phyloP scores from a whole-genome alignment of 1,140 invertebrate species.

The Eciton burchellii region DNA sequence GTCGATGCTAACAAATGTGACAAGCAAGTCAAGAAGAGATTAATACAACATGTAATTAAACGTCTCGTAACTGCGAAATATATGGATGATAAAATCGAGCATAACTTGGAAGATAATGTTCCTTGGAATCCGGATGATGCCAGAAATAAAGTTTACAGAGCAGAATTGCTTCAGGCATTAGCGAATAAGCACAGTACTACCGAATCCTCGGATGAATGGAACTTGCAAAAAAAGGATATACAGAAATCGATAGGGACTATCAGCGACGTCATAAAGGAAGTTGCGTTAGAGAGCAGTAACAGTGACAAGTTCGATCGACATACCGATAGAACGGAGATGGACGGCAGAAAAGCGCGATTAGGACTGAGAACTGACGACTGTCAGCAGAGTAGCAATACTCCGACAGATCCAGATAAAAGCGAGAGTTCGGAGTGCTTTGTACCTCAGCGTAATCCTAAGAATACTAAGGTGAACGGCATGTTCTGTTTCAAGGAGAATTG shows the following conservation, averaged over 20 bases:
- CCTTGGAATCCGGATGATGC: conserved; percentile 84
- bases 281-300: conserved; percentile 76
- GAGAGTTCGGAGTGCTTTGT: conserved; percentile 84
- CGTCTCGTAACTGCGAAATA: conserved; percentile 83
- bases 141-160: conserved; percentile 80
- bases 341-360: conserved; percentile 83
- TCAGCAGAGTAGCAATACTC: conserved; percentile 69
- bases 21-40: conserved; percentile 81
- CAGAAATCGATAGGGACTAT: conserved; percentile 70
- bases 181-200: conserved; percentile 81
- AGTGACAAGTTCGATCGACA: conserved; percentile 82
- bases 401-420: conserved; percentile 78
- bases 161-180: conserved; percentile 81
- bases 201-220: conserved; percentile 82
- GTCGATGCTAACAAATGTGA: conserved; percentile 83
- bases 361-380: conserved; percentile 81
- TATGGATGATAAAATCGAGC: conserved; percentile 82
- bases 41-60: conserved; percentile 84
- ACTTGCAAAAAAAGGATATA: conserved; percentile 68
- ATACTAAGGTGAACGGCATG: conserved; percentile 73
- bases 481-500: conserved; percentile 76
- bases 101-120: conserved; percentile 81
- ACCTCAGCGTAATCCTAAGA: conserved; percentile 76
- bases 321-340: conserved; percentile 81
- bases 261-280: conserved; percentile 68